Evolutionary conservation across 2,888 invertebrate species (phyloP).

Genomic region (Yponomeuta malinellus): DNA sequence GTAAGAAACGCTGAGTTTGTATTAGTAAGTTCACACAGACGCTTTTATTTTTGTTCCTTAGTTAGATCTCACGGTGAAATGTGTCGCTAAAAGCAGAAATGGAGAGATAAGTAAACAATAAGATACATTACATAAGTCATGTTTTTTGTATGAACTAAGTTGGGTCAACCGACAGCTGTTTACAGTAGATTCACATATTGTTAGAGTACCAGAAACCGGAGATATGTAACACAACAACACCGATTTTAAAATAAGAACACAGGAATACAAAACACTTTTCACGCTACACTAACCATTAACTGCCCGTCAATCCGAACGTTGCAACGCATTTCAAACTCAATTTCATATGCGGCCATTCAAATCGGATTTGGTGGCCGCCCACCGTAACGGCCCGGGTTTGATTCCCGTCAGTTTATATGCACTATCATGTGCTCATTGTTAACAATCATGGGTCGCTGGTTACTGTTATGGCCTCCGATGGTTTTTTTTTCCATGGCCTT

Average conservation of each 20-base stretch:
- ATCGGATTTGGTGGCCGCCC: neutral
- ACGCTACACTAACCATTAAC: neutral
- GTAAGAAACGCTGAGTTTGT: neutral
- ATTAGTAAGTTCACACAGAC: too few species aligned
- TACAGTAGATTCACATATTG: neutral
- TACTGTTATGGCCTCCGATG: neutral
- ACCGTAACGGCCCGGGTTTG: constrained; percentile 6
- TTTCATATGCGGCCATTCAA: constrained; percentile 12
- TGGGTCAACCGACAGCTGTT: neutral
- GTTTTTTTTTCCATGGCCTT: neutral
- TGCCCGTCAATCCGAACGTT: neutral
- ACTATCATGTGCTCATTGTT: constrained; percentile 12
- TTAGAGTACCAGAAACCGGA: neutral
- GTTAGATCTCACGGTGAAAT: too few species aligned
- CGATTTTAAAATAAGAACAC: neutral
- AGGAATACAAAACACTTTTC: neutral
- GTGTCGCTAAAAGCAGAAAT: too few species aligned
- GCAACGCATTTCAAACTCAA: neutral
- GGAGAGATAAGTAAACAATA: too few species aligned
- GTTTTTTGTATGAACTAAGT: too few species aligned
- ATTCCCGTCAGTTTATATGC: constrained; percentile 2
- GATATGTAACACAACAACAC: too few species aligned
- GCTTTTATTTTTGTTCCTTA: too few species aligned
- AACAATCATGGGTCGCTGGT: neutral
- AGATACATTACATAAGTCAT: too few species aligned